Base-by-base conservation (phyloP, 2,888 invertebrate species). In the Cryptocephalus moraei region DNA sequence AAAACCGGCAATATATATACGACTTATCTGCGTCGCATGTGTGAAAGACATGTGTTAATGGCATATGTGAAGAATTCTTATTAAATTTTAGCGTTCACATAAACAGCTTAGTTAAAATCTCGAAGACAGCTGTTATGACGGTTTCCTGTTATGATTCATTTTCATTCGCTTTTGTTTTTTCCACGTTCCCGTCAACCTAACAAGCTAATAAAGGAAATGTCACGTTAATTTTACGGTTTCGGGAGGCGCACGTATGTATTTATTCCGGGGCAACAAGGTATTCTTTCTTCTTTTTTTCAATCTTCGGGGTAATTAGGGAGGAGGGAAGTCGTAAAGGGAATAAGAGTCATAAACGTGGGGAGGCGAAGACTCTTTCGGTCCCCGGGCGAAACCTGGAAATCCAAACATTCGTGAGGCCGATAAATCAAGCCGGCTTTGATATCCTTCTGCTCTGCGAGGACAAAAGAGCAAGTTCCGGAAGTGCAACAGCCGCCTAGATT, bases 81-180 rank as follows among this genome's bases (percentile, higher is more conserved):
- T 58, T 57, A 58, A 57, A 55, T 54, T 58, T 58, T 56, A 58
- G 57, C 56, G 52, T 57, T 49, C 51, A 52, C 54, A 54, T 57
- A 57, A 61, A 59, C 58, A 56, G 57, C 59, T 57, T 60, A 60
- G 57, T 42, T 57, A 53, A 57, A 56, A 57, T 53, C 48, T 51
- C 51, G 54, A 52, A 53, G 61, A 60, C 60, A 60, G 60, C 57
- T 58, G 56, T 54, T 56, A 52, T 45, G 52, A 51, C 49, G 47
- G 57, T 56, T 61, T 61, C 60, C 61, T 57, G 59, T 60, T 36
- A 36, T 36, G 36, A 36, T 36, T 11, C 36, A 36, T 36, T 36
- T 36, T 36, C 36, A 12, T 36, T 36, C 12, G n/a, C 36, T 36
- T 36, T 36, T 36, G 36, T 36, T 36, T 12, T 4, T 36, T 36